Conservation (phyloP, 30 jellyfish, hydroid and myxozoan genomes). For the Mastigias papua region DNA sequence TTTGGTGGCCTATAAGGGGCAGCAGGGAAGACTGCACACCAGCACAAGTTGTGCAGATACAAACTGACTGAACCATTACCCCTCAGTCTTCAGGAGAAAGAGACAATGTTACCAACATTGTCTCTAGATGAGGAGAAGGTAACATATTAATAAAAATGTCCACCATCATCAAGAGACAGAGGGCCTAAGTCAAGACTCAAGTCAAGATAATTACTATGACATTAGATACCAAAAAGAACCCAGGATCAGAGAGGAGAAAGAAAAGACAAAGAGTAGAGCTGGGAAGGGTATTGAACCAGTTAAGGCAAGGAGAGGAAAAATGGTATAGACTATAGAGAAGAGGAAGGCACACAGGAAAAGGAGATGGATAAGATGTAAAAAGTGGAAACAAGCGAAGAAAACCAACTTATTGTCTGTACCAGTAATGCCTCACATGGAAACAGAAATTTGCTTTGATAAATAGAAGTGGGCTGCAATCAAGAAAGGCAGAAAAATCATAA, state of each 20-base stretch:
- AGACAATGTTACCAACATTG: too few species aligned
- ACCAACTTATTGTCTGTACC: slow-evolving; percentile 38
- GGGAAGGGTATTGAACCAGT: slow-evolving; percentile 51
- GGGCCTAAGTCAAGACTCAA: too few species aligned
- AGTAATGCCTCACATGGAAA: slow-evolving; percentile 43
- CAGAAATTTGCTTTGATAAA: slow-evolving; percentile 29
- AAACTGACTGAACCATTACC: slow-evolving; percentile 42
- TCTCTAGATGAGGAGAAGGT: too few species aligned
- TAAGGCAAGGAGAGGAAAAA: too few species aligned
- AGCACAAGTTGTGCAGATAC: too few species aligned
- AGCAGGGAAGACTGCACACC: slow-evolving; percentile 15
- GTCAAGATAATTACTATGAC: too few species aligned
- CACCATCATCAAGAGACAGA: too few species aligned
- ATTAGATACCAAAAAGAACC: slow-evolving; percentile 27
- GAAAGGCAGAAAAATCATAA: slow-evolving; percentile 18
- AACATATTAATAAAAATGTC: too few species aligned
- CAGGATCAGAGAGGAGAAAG: too few species aligned
- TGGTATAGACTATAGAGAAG: too few species aligned
- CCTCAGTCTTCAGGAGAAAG: background rate
- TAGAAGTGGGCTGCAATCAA: slow-evolving; percentile 36
- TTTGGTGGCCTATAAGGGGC: slow-evolving; percentile 29
- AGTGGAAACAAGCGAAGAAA: slow-evolving; percentile 23
- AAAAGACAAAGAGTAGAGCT: slow-evolving; percentile 54
- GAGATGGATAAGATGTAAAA: too few species aligned
- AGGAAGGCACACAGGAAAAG: too few species aligned